A percentile compares a stretch with the other conserved stretches of the same genome.
Evolutionary conservation across 2,888 invertebrate genomes (phyloP).

Genomic region (Oscheius sp.): DNA sequence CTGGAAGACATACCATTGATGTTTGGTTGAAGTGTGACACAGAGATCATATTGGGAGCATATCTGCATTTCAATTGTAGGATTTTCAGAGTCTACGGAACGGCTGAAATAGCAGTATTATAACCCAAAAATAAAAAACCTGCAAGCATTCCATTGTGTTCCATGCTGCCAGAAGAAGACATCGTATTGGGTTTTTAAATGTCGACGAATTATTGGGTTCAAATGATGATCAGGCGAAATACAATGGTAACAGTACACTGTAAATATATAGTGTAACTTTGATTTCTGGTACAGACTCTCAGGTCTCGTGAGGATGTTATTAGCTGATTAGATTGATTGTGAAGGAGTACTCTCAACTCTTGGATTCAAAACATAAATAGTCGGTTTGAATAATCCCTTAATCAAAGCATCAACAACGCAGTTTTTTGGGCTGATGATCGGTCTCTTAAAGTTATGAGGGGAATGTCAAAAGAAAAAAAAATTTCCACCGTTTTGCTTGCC

Average conservation of each 20-base stretch:
- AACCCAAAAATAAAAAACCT: slow-evolving; percentile 23
- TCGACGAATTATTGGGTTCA: slow-evolving; percentile 42
- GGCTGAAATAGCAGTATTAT: slow-evolving; percentile 14
- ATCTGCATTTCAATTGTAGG: slow-evolving; percentile 45
- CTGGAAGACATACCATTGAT: slow-evolving; percentile 33
- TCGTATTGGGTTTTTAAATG: slow-evolving; percentile 49
- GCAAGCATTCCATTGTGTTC: slow-evolving; percentile 42
- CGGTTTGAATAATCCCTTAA: too few species aligned
- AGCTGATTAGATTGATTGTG: too few species aligned
- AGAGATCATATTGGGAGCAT: slow-evolving; percentile 45
- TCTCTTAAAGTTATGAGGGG: too few species aligned
- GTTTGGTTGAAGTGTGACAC: slow-evolving; percentile 49
- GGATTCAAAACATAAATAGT: too few species aligned
- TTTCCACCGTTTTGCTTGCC: slow-evolving; percentile 12
- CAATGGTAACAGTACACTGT: slow-evolving; percentile 39
- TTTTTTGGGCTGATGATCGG: neutral
- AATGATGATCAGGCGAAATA: slow-evolving; percentile 38
- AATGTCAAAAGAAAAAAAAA: too few species aligned
- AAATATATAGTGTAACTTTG: neutral
- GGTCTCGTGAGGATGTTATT: neutral
- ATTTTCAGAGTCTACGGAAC: slow-evolving; percentile 34
- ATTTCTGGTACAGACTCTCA: neutral
- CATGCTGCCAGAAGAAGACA: slow-evolving; percentile 47
- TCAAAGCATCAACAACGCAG: too few species aligned
- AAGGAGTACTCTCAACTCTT: too few species aligned